Percentiles rank a stretch among this genome's conserved stretches.
phyloP scores from a whole-genome alignment of 2,113 vertebrate species.

The Zingel zingel region DNA sequence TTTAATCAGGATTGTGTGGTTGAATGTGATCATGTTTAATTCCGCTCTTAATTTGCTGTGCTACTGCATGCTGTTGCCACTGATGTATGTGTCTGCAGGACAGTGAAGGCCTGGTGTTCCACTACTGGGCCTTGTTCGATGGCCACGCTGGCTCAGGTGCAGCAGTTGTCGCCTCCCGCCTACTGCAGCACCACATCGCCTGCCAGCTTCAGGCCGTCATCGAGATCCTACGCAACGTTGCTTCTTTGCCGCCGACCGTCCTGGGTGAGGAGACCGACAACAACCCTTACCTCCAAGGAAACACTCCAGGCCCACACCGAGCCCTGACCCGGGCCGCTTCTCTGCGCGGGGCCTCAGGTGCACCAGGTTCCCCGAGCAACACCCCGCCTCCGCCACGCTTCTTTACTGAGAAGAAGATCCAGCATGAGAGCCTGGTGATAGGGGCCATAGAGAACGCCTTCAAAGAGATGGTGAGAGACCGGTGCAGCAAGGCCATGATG shows the following conservation, averaged over 20 bases:
- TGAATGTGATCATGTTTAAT: background rate
- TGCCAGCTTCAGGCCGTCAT: slow-evolving; percentile 94
- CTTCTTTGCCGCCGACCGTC: slow-evolving; percentile 88
- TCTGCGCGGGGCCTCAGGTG: slow-evolving; percentile 88
- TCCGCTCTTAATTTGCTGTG: background rate
- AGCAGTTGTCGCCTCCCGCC: slow-evolving; percentile 91
- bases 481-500: background rate
- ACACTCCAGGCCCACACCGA: slow-evolving; percentile 79
- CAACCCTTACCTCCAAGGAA: slow-evolving; percentile 76
- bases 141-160: slow-evolving; percentile 96
- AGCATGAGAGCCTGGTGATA: slow-evolving; percentile 94
- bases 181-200: slow-evolving; percentile 93
- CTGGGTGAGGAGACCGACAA: slow-evolving; percentile 91
- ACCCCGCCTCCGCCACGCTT: slow-evolving; percentile 90
- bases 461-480: slow-evolving; percentile 93
- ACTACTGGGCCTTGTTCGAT: slow-evolving; percentile 98
- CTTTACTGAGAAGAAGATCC: slow-evolving; percentile 96
- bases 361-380: slow-evolving; percentile 88
- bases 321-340: slow-evolving; percentile 92
- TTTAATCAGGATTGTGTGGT: background rate
- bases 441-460: slow-evolving; percentile 99
- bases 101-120: slow-evolving; percentile 89
- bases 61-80: background rate
- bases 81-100: slow-evolving; percentile 53
- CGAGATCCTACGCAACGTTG: slow-evolving; percentile 90